Evolutionary conservation across 1,140 invertebrate genomes (phyloP).

Genomic region (Centruroides sculpturatus): DNA sequence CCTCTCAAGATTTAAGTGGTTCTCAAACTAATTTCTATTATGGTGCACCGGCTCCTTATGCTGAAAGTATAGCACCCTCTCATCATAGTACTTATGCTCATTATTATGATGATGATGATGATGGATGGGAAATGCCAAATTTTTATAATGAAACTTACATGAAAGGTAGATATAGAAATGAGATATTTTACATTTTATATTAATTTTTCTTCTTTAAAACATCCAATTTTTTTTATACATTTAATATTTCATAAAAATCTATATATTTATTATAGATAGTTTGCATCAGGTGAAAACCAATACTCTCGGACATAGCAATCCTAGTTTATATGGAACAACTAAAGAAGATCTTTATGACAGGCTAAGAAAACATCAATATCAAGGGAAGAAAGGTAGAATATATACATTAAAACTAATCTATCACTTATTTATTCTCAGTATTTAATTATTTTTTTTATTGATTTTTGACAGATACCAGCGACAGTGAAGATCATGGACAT

Average conservation of each 20-base stretch:
- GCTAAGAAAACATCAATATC: slow-evolving; percentile 86
- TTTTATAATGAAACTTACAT: slow-evolving; percentile 95
- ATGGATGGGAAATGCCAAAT: slow-evolving; percentile 94
- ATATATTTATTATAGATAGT: slow-evolving; percentile 1
- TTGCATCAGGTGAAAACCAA: slow-evolving; percentile 14
- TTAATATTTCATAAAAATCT: too few relatives aligned
- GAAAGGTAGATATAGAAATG: slow-evolving; percentile 43
- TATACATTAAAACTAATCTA: not conserved
- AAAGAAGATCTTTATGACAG: slow-evolving; percentile 92
- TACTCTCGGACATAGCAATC: slow-evolving; percentile 45
- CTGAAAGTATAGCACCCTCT: slow-evolving; percentile 83
- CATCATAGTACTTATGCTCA: slow-evolving; percentile 90
- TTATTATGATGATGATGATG: slow-evolving; percentile 88
- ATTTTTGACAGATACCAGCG: too few relatives aligned
- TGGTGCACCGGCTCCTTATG: slow-evolving; percentile 77
- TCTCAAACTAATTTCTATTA: slow-evolving; percentile 94
- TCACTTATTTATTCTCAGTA: too few relatives aligned
- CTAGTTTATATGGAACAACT: slow-evolving; percentile 73
- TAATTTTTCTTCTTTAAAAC: too few relatives aligned
- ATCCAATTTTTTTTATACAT: too few relatives aligned
- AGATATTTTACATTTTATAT: too few relatives aligned
- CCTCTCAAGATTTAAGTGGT: slow-evolving; percentile 15
- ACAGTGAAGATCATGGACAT: too few relatives aligned
- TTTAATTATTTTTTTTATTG: too few relatives aligned
- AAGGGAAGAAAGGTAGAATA: slow-evolving; percentile 70